Evolutionary conservation across 2,797 vertebrate species (phyloP).

Genomic region (Argyrosomus regius): DNA sequence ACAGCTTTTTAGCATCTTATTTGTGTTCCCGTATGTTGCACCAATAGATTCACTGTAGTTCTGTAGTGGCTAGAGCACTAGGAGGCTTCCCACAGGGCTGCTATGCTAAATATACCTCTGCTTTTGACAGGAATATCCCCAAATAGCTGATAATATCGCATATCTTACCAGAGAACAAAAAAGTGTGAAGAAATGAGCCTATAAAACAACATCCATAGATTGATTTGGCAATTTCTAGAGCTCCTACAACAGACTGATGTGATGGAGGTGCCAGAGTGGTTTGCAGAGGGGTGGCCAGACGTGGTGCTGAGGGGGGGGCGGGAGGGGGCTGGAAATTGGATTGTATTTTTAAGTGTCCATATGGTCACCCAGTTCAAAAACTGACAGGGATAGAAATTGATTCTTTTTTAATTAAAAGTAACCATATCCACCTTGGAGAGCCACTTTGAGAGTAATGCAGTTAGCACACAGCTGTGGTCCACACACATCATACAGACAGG

Average conservation of each 20-base stretch:
- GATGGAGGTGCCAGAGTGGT: constrained; percentile 67
- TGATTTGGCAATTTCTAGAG: constrained; percentile 66
- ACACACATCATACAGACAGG: constrained; percentile 52
- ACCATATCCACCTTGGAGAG: constrained; percentile 82
- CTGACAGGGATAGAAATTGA: constrained; percentile 82
- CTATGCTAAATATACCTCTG: constrained; percentile 1
- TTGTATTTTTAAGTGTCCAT: constrained; percentile 86
- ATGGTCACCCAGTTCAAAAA: constrained; percentile 80
- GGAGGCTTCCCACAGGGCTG: neutral
- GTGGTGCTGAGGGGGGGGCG: constrained; percentile 34
- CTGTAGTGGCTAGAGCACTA: constrained; percentile 7
- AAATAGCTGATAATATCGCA: neutral
- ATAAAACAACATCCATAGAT: constrained; percentile 52
- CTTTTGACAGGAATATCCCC: constrained; percentile 1
- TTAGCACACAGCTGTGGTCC: constrained; percentile 82
- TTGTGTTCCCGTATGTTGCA: neutral
- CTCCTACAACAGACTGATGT: constrained; percentile 50
- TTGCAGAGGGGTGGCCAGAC: constrained; percentile 55
- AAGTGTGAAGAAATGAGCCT: constrained; percentile 24
- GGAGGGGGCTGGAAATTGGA: constrained; percentile 74
- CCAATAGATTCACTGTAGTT: constrained; percentile 16
- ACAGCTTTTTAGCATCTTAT: constrained; percentile 26
- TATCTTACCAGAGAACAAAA: neutral
- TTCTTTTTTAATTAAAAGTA: constrained; percentile 88
- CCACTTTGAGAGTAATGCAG: constrained; percentile 80